Percentiles rank a stretch among this genome's conserved stretches.
Evolutionary conservation across 1,140 invertebrate genomes (phyloP).

Genomic region (Zaprionus camerounensis): DNA sequence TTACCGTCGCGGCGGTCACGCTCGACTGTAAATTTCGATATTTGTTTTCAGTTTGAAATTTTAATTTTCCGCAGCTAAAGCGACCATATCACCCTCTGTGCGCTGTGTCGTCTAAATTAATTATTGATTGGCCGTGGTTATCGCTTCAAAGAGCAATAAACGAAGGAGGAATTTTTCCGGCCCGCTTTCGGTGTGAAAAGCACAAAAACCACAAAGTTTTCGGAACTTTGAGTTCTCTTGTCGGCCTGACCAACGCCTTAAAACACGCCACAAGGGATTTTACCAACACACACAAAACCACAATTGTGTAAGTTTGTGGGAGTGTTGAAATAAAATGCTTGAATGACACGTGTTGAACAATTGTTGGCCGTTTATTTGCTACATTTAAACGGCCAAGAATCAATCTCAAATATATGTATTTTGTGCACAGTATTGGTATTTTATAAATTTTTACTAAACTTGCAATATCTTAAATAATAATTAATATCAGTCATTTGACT

Average conservation of each 20-base stretch:
- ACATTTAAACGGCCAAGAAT: conserved; percentile 39
- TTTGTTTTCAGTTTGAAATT: too few relatives aligned
- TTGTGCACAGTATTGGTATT: too few relatives aligned
- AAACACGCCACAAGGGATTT: conserved; percentile 80
- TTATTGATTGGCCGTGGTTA: conserved; percentile 82
- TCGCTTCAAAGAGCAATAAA: conserved; percentile 77
- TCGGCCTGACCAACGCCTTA: conserved; percentile 45
- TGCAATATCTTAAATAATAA: too few relatives aligned
- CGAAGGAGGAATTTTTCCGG: conserved; percentile 21
- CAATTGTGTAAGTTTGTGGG: conserved; percentile 18
- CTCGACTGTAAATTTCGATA: too few relatives aligned
- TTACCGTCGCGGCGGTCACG: too few relatives aligned
- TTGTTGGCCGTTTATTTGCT: conserved; percentile 72
- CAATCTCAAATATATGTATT: conserved; percentile 6
- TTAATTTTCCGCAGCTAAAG: too few relatives aligned
- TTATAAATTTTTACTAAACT: too few relatives aligned
- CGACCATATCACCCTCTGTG: too few relatives aligned
- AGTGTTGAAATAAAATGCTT: conserved; percentile 66
- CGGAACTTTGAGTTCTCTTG: conserved; percentile 5
- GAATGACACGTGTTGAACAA: conserved; percentile 80
- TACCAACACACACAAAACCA: conserved; percentile 41
- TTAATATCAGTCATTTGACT: too few relatives aligned
- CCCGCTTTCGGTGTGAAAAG: conserved; percentile 42
- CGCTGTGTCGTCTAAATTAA: conserved; percentile 74
- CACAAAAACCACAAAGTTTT: conserved; percentile 58